Percentiles rank a stretch among this genome's conserved stretches.
Conservation (phyloP, 2,888 invertebrate species). For the Stenoptilia bipunctidactyla region DNA sequence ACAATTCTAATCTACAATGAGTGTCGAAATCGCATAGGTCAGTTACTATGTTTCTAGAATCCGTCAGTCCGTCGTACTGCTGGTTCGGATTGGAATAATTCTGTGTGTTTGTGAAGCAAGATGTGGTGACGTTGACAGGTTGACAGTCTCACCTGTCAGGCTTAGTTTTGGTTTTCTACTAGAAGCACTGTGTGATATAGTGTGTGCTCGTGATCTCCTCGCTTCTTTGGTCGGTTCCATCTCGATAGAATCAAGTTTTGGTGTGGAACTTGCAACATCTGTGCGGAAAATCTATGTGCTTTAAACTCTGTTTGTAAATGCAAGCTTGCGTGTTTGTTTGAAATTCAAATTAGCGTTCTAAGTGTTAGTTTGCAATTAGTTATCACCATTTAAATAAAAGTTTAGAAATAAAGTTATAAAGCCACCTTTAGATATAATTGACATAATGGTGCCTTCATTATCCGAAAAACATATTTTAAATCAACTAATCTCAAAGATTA, state of each 20-base stretch:
- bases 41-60: slow-evolving; percentile 20
- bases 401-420: too few relatives aligned
- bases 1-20: slow-evolving; percentile 7
- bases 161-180: slow-evolving; percentile 78
- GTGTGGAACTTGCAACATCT: slow-evolving; percentile 50
- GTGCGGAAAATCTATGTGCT: slow-evolving; percentile 55
- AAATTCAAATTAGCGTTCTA: too few relatives aligned
- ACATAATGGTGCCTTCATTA: too few relatives aligned
- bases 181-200: slow-evolving; percentile 73
- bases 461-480: too few relatives aligned
- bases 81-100: slow-evolving; percentile 22
- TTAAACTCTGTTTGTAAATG: slow-evolving; percentile 29
- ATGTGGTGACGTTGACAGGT: slow-evolving; percentile 13
- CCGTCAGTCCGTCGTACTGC: slow-evolving; percentile 26
- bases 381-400: too few relatives aligned
- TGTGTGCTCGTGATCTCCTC: slow-evolving; percentile 58
- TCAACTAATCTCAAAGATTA: too few relatives aligned
- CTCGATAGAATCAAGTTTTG: slow-evolving; percentile 41
- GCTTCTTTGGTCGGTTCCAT: slow-evolving; percentile 32
- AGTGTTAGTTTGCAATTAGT: too few relatives aligned
- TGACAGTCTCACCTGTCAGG: slow-evolving; percentile 69
- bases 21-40: slow-evolving; percentile 17
- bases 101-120: slow-evolving; percentile 13
- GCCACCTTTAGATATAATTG: too few relatives aligned
- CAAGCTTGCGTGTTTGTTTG: background rate